A percentile compares a stretch with the other conserved stretches of the same genome.
phyloP scores from a whole-genome alignment of 2,888 invertebrate genomes.

The Synanthedon tipuliformis region DNA sequence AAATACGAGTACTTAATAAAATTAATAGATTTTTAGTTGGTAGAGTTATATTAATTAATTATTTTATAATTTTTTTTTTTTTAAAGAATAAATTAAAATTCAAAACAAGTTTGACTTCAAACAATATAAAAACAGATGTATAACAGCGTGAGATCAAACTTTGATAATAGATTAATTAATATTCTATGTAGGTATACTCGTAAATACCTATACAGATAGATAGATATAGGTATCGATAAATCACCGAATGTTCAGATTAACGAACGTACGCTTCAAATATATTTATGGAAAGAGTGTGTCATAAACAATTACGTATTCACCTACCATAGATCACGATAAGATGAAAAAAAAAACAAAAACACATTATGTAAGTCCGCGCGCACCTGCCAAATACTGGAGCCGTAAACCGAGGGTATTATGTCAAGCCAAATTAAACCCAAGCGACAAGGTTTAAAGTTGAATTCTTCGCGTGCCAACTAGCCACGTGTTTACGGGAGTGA shows the following conservation, averaged over 20 bases:
- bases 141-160: no score
- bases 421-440: neutral
- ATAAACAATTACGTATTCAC: conserved; percentile 1
- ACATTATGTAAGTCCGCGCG: conserved; percentile 4
- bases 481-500: neutral
- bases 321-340: neutral
- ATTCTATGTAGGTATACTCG: no score
- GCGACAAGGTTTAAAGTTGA: neutral
- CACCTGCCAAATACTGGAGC: conserved; percentile 11
- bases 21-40: no score
- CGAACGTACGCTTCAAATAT: conserved; percentile 1
- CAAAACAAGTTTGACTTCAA: no score
- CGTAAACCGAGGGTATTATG: neutral
- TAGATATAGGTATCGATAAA: neutral
- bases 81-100: no score
- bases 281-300: conserved; percentile 1
- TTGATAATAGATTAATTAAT: no score
- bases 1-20: no score
- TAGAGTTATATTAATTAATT: no score
- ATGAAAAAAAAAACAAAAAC: conserved; percentile 3
- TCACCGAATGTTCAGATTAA: neutral
- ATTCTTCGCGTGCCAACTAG: neutral
- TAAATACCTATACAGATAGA: no score
- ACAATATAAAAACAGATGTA: no score
- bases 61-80: no score